A percentile compares a stretch with the other conserved stretches of the same genome.
Evolutionary conservation across 2,797 vertebrate genomes (phyloP).

Genomic region (Tenualosa ilisha): DNA sequence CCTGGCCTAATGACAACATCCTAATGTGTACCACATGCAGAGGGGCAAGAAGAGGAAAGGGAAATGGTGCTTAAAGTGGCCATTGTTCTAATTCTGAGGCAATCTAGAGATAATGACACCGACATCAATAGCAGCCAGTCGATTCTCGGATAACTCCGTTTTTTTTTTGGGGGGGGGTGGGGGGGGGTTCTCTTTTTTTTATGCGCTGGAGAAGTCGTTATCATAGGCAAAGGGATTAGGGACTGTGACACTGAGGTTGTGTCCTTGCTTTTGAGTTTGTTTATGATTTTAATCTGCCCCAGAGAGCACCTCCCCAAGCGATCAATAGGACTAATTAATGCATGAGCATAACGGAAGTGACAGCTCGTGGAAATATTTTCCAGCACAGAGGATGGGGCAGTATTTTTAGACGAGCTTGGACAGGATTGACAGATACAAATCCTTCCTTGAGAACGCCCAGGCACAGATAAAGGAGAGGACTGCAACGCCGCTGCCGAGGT

Average conservation of each 20-base stretch:
- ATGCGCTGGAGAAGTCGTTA: constrained; percentile 69
- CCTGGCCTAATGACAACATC: constrained; percentile 65
- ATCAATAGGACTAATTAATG: constrained; percentile 82
- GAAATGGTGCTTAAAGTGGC: constrained; percentile 72
- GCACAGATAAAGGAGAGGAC: constrained; percentile 10
- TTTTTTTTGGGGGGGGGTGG: not conserved
- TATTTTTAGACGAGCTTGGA: constrained; percentile 6
- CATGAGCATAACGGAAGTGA: constrained; percentile 71
- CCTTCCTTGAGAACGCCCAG: not conserved
- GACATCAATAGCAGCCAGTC: constrained; percentile 83
- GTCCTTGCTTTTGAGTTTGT: constrained; percentile 79
- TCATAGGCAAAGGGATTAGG: constrained; percentile 82
- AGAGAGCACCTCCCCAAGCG: constrained; percentile 67
- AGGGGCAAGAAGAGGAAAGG: constrained; percentile 59
- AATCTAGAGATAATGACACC: constrained; percentile 81
- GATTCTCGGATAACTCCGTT: constrained; percentile 69
- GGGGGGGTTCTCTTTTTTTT: not conserved
- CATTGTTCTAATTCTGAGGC: constrained; percentile 81
- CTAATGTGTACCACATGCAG: constrained; percentile 75
- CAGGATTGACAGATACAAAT: constrained; percentile 23
- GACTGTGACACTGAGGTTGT: constrained; percentile 78
- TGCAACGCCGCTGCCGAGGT: not conserved
- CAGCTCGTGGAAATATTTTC: constrained; percentile 44
- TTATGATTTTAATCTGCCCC: constrained; percentile 89
- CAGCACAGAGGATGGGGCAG: constrained; percentile 4